phyloP scores from a whole-genome alignment of 2,797 vertebrate species.

The Gymnodraco acuticeps region DNA sequence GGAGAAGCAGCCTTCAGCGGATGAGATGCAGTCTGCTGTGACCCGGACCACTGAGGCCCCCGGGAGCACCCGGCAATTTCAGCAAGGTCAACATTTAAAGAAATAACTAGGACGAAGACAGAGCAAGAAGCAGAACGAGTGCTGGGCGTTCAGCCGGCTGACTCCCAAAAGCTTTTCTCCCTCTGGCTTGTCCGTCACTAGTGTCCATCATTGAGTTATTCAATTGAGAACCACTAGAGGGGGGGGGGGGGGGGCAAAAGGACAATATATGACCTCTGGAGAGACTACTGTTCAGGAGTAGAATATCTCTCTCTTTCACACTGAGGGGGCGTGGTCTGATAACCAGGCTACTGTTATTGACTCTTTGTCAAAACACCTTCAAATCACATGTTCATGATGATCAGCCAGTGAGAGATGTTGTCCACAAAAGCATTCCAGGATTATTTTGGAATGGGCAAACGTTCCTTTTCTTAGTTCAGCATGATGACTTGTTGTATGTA shows the following conservation, averaged over 20 bases:
- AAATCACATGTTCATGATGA: not conserved
- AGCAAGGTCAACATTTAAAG: constrained; percentile 82
- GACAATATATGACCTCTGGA: constrained; percentile 61
- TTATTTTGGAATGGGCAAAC: too few relatives aligned
- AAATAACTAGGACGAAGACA: constrained; percentile 67
- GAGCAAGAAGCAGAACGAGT: constrained; percentile 51
- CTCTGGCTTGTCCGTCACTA: constrained; percentile 47
- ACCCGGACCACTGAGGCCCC: constrained; percentile 58
- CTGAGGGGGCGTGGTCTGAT: not conserved
- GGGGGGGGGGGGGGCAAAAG: constrained; percentile 35
- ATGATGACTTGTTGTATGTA: too few relatives aligned
- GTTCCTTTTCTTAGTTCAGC: too few relatives aligned
- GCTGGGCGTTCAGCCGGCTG: constrained; percentile 62
- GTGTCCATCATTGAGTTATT: constrained; percentile 54
- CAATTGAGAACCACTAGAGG: constrained; percentile 43
- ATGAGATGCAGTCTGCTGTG: constrained; percentile 70
- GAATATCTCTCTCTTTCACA: constrained; percentile 42
- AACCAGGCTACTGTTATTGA: too few relatives aligned
- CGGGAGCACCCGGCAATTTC: constrained; percentile 79
- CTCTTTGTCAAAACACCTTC: not conserved
- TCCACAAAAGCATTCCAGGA: too few relatives aligned
- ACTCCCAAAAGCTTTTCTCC: constrained; percentile 58
- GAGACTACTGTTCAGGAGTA: constrained; percentile 45
- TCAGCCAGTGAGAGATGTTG: too few relatives aligned
- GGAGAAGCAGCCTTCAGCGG: constrained; percentile 57